Evolutionary conservation across 2,797 vertebrate species (phyloP).

Genomic region (Nannoperca australis): DNA sequence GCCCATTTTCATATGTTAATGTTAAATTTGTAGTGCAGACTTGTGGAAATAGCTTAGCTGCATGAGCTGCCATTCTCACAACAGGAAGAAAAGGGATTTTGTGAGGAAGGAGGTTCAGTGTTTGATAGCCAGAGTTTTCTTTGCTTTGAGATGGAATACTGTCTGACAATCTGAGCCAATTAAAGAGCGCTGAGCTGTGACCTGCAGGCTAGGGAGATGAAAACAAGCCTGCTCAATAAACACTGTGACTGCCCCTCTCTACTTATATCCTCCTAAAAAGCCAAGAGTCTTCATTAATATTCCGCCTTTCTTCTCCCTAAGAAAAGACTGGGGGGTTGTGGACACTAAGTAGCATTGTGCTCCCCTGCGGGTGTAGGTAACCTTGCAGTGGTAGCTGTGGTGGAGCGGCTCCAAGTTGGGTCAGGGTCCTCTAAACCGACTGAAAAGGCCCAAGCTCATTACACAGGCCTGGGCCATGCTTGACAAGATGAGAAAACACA

Average conservation of each 20-base stretch:
- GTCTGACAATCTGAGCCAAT: slow-evolving; percentile 88
- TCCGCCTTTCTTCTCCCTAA: slow-evolving; percentile 78
- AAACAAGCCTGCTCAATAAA: slow-evolving; percentile 82
- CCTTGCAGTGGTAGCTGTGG: slow-evolving; percentile 82
- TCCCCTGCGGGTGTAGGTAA: slow-evolving; percentile 80
- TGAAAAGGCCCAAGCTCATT: slow-evolving; percentile 90
- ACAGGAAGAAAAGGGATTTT: slow-evolving; percentile 61
- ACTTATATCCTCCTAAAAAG: slow-evolving; percentile 72
- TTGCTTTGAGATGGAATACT: slow-evolving; percentile 79
- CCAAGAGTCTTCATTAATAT: slow-evolving; percentile 85
- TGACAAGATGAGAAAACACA: slow-evolving; percentile 89
- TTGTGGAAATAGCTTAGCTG: slow-evolving; percentile 74
- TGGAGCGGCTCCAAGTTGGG: slow-evolving; percentile 83
- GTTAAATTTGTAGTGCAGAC: slow-evolving; percentile 74
- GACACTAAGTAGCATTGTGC: slow-evolving; percentile 80
- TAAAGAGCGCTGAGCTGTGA: slow-evolving; percentile 85
- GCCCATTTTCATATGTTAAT: slow-evolving; percentile 88
- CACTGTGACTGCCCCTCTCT: slow-evolving; percentile 73
- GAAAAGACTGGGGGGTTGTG: slow-evolving; percentile 69
- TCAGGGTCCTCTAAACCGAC: slow-evolving; percentile 83
- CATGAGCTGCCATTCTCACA: slow-evolving; percentile 69
- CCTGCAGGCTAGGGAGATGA: slow-evolving; percentile 69
- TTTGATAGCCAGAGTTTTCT: slow-evolving; percentile 80
- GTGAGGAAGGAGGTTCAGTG: slow-evolving; percentile 39
- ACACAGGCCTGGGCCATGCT: slow-evolving; percentile 86